Evolutionary conservation across 2,888 invertebrate genomes (phyloP).

Genomic region (Mystacides longicornis): DNA sequence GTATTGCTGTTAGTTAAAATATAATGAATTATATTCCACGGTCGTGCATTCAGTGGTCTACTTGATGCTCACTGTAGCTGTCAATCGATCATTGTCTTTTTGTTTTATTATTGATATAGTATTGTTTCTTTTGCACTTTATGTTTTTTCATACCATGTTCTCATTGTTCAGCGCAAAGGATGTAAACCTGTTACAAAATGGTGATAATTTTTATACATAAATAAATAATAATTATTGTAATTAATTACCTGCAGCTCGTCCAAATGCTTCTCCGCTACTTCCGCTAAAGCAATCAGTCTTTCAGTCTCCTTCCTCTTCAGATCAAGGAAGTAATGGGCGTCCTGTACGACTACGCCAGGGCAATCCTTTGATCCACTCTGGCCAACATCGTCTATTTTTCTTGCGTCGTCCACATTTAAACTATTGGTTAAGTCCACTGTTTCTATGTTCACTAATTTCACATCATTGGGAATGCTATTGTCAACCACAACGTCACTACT

Average conservation of each 20-base stretch:
- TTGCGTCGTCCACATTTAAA: background rate
- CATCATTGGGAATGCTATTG: background rate
- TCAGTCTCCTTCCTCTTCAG: conserved; percentile 67
- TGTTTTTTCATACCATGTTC: too few relatives aligned
- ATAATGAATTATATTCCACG: too few relatives aligned
- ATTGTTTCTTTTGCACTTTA: too few relatives aligned
- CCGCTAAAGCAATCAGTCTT: conserved; percentile 60
- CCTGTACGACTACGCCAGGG: conserved; percentile 43
- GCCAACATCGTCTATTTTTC: background rate
- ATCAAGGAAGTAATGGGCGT: conserved; percentile 72
- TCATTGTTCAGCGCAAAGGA: too few relatives aligned
- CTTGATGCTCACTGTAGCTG: too few relatives aligned
- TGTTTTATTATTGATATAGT: too few relatives aligned
- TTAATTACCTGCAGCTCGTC: conserved; percentile 44
- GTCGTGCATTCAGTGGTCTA: too few relatives aligned
- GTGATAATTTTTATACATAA: too few relatives aligned
- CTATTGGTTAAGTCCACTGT: background rate
- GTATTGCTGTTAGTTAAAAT: too few relatives aligned
- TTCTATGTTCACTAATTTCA: background rate
- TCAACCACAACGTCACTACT: background rate
- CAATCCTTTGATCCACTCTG: background rate
- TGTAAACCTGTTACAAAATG: too few relatives aligned
- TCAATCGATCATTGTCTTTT: too few relatives aligned
- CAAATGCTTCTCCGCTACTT: conserved; percentile 62
- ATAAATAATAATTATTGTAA: too few relatives aligned